These are phyloP conservation scores for Eulemur coronatus DNA, from an alignment of 2,797 vertebrate genomes.

Conservation along the genomic window DNA sequence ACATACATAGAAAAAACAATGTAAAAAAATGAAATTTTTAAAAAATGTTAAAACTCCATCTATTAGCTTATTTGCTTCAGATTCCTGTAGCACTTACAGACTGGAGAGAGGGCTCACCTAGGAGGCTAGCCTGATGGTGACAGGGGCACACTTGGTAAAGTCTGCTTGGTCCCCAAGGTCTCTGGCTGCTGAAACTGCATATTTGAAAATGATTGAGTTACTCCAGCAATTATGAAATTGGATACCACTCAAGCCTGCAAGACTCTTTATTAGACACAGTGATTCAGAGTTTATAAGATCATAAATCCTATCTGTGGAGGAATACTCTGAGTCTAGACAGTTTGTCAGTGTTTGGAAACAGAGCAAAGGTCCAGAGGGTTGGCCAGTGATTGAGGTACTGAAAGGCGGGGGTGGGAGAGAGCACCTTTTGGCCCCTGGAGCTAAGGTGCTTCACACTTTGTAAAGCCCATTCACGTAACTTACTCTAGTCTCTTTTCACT, in stretches of 20 bases:
- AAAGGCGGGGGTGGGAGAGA: fast-evolving
- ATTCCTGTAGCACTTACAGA: background rate
- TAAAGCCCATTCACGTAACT: background rate
- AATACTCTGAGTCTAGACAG: background rate
- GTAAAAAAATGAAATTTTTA: background rate
- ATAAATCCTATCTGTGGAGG: constrained; percentile 74
- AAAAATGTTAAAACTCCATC: background rate
- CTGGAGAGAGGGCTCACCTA: background rate
- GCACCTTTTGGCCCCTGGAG: background rate
- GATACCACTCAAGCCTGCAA: constrained; percentile 76
- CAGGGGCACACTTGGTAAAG: background rate
- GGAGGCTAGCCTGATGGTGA: background rate
- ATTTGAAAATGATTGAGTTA: constrained; percentile 83
- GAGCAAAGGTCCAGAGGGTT: background rate
- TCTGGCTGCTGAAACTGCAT: constrained; percentile 58
- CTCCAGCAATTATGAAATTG: constrained; percentile 82
- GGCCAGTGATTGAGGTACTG: fast-evolving
- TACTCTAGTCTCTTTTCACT: background rate
- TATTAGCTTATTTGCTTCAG: background rate
- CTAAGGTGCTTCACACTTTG: background rate
- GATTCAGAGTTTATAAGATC: constrained; percentile 77
- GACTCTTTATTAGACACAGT: constrained; percentile 76
- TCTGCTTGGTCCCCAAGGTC: constrained; percentile 56
- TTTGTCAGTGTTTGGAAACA: background rate
- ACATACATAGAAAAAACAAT: background rate